These are phyloP conservation scores for Malurus elegans DNA, from an alignment of 2,113 vertebrate species.

Conservation along the genomic window DNA sequence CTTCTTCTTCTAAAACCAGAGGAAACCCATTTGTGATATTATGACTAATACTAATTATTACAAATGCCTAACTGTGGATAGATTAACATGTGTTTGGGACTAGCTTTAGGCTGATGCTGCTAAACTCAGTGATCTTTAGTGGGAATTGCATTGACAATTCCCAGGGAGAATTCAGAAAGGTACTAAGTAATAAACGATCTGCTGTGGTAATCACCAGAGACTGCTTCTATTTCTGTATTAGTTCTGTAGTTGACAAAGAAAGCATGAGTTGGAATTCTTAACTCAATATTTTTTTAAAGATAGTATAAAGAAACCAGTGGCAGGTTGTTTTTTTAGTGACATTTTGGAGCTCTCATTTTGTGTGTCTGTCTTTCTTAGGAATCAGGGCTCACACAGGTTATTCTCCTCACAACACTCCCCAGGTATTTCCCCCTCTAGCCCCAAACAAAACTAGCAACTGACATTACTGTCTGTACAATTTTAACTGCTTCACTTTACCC, in stretches of 20 bases:
- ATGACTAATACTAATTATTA: neutral
- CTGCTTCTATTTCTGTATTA: neutral
- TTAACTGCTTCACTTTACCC: neutral
- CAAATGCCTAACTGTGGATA: neutral
- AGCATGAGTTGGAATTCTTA: neutral
- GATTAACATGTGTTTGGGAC: neutral
- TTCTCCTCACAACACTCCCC: neutral
- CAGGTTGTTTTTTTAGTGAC: neutral
- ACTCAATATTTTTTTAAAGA: neutral
- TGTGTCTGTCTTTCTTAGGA: neutral
- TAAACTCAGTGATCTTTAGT: neutral
- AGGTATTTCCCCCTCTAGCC: neutral
- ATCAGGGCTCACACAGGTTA: neutral
- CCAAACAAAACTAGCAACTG: neutral
- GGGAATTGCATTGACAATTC: neutral
- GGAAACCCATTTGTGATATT: neutral
- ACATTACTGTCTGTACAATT: neutral
- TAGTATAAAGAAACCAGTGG: neutral
- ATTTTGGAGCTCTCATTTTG: neutral
- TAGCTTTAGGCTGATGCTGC: neutral
- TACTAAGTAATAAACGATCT: neutral
- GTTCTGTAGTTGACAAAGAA: neutral
- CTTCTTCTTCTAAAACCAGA: neutral
- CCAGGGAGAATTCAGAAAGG: neutral
- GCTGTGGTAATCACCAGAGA: neutral